Percentiles rank a stretch among this genome's conserved stretches.
Conservation (phyloP, 1,140 invertebrate genomes). For the Helicoverpa zea region DNA sequence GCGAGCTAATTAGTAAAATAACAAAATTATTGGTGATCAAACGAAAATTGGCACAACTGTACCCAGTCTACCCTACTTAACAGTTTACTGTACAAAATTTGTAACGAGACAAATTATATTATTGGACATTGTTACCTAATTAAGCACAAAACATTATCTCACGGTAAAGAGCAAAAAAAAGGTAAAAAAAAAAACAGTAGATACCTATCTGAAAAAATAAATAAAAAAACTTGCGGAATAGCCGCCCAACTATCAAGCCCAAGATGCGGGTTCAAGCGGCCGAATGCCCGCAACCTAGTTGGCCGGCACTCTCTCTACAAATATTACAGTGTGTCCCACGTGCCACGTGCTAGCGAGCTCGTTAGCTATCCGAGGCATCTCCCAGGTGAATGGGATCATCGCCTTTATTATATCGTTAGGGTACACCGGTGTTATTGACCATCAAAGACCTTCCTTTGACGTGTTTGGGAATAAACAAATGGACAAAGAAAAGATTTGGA, state of each 20-base stretch:
- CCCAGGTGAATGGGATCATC: constrained; percentile 38
- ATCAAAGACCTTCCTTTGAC: constrained; percentile 13
- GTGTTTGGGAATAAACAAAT: background rate
- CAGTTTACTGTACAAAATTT: too few species aligned
- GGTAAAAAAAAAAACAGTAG: background rate
- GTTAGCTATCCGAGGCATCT: constrained; percentile 44
- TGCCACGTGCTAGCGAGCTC: constrained; percentile 29
- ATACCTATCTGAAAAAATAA: too few species aligned
- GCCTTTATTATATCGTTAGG: constrained; percentile 37
- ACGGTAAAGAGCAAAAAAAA: background rate
- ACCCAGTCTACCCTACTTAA: too few species aligned
- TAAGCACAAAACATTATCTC: background rate
- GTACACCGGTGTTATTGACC: constrained; percentile 1
- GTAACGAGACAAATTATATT: too few species aligned
- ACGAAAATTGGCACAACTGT: too few species aligned
- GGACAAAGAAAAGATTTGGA: too few species aligned
- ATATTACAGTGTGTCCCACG: constrained; percentile 44
- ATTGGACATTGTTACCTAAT: background rate
- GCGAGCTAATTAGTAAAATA: too few species aligned
- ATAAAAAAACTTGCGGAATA: constrained; percentile 22
- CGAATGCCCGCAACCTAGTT: constrained; percentile 66
- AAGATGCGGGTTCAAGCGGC: constrained; percentile 45
- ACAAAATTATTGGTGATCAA: too few species aligned
- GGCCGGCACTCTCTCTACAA: constrained; percentile 55
- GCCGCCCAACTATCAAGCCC: constrained; percentile 40